Base-by-base conservation (phyloP, 2,888 invertebrate species). In the Siphlonurus alternatus region DNA sequence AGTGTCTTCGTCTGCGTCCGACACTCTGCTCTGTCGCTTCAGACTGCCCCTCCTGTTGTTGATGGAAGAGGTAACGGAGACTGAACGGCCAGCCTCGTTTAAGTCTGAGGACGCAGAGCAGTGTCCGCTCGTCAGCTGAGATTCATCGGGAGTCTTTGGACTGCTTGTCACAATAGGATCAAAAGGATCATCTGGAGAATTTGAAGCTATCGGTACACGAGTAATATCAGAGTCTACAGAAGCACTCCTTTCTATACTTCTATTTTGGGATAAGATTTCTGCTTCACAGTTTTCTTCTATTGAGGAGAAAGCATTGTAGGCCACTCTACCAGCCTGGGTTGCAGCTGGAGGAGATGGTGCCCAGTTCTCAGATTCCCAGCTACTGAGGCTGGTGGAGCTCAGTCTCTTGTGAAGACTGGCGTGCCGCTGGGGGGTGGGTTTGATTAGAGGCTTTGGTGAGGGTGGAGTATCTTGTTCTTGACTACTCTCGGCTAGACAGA, bases 1-100 rank as follows among this genome's bases (percentile, higher is more conserved):
- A 15, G 5, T 38, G 15, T 38, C 38, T 38, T 38, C 38, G 15
- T 38, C 38, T 10, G 38, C 15, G 15, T 15, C 15, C 38, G 38
- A 63, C 23, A 64, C 18, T 23, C 60, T 64, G n/a, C 53, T 61
- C 23, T 64, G 64, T 7, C 64, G 64, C 53, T 64, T 64, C 10
- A 64, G 24, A 24, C 64, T 64, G 23, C 64, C 64, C 23, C 64
- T 60, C 18, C 64, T 60, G 15, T 24, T 20, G n/a, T 10, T 59
- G n/a, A n/a, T n/a, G n/a, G n/a, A n/a, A n/a, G n/a, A n/a, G n/a
- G n/a, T n/a, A n/a, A n/a, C n/a, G n/a, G n/a, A n/a, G n/a, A n/a
- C n/a, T n/a, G n/a, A n/a, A n/a, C n/a, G n/a, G n/a, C n/a, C n/a
- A n/a, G n/a, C n/a, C n/a, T n/a, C n/a, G n/a, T n/a, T n/a, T 7